Conservation (phyloP, 1,140 invertebrate species). For the Panagrolaimus sp. region DNA sequence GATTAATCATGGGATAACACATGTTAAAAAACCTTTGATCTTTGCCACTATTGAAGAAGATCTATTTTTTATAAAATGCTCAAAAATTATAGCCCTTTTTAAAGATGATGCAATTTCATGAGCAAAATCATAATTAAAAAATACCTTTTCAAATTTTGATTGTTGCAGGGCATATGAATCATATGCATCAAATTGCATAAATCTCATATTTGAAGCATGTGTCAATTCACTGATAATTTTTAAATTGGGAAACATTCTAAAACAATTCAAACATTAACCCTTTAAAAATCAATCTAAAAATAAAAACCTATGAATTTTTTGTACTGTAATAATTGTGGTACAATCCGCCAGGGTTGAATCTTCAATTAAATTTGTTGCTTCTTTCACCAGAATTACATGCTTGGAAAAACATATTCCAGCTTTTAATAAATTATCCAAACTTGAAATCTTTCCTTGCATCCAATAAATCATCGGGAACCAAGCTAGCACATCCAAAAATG, state of each 20-base stretch:
- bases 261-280: constrained; percentile 53
- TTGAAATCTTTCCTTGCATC: constrained; percentile 96
- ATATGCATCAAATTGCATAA: constrained; percentile 95
- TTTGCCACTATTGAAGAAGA: too few species aligned
- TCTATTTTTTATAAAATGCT: too few species aligned
- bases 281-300: constrained; percentile 36
- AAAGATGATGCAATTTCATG: too few species aligned
- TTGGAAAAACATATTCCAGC: constrained; percentile 90
- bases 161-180: constrained; percentile 91
- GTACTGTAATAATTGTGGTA: constrained; percentile 94
- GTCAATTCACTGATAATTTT: constrained; percentile 94
- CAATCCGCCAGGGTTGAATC: constrained; percentile 91
- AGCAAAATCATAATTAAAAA: too few species aligned
- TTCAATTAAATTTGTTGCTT: constrained; percentile 88
- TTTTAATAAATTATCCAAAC: constrained; percentile 82
- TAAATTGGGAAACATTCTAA: constrained; percentile 91
- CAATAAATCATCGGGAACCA: constrained; percentile 89
- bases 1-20: too few species aligned
- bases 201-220: constrained; percentile 95
- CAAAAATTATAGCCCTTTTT: too few species aligned
- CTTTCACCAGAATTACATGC: constrained; percentile 97
- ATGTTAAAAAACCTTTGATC: too few species aligned
- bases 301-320: constrained; percentile 90
- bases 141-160: constrained; percentile 94
- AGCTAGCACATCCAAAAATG: constrained; percentile 87